phyloP scores from a whole-genome alignment of 2,113 vertebrate species.

The Semicossyphus pulcher region DNA sequence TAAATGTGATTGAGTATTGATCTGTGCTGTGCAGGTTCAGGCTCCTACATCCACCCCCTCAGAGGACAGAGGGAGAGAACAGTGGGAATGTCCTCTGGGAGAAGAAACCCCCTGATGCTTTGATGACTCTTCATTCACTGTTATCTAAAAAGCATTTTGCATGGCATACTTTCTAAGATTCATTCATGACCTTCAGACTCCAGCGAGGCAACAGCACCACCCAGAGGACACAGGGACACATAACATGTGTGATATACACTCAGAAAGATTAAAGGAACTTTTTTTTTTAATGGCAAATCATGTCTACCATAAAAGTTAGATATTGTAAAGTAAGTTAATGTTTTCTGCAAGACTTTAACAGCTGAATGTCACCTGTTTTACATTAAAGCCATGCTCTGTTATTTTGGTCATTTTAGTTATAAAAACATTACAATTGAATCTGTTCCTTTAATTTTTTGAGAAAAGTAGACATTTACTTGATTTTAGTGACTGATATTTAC shows the following conservation, averaged over 20 bases:
- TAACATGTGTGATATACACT: not conserved
- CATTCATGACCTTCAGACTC: constrained; percentile 54
- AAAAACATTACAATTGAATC: not conserved
- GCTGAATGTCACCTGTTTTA: not conserved
- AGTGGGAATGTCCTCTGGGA: constrained; percentile 30
- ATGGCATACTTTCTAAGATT: constrained; percentile 43
- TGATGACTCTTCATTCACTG: constrained; percentile 52
- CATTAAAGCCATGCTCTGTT: not conserved
- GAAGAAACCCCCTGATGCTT: constrained; percentile 17
- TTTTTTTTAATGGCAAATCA: no score
- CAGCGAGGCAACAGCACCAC: constrained; percentile 63
- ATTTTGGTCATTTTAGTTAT: not conserved
- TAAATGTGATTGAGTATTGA: constrained; percentile 78
- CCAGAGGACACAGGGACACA: constrained; percentile 50
- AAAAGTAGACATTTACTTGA: no score
- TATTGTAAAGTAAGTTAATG: no score
- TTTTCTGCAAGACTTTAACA: no score
- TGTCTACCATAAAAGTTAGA: no score
- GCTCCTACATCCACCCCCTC: constrained; percentile 21
- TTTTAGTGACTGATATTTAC: not conserved
- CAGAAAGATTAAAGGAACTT: no score
- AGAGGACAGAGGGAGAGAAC: constrained; percentile 44
- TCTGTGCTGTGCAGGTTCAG: constrained; percentile 30
- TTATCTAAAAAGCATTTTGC: constrained; percentile 48
- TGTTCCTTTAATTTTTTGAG: not conserved